Base-by-base conservation (phyloP, 37 sponge, comb jelly and placozoan genomes). In the Beroe forskalii region DNA sequence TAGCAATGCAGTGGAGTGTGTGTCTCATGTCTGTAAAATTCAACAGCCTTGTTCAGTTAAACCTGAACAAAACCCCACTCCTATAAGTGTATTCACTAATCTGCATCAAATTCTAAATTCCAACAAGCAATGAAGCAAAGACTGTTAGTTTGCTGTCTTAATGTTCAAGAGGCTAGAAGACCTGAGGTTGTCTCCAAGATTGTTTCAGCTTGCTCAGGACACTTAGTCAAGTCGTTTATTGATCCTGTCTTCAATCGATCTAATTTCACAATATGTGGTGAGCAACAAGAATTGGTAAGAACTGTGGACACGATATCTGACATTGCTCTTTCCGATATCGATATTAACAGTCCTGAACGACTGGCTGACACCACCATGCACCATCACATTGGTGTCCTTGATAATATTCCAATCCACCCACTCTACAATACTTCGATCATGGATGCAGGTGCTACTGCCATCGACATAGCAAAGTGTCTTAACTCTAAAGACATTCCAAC, bases 221-320 rank as follows among this genome's bases (percentile, higher is more conserved):
- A 80, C 20, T 24, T 80, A 24, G 55, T 80, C 28, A 80, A 80
- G 22, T 44, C 86, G 1, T 80, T 80, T 24, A 30, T 44, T 43
- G 86, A 80, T 27, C 86, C 86, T n/a, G 40, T 80, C 35, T 80
- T 43, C 55, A 80, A 80, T 25, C 44, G 86, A 12, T 44, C 86
- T 9, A 80, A 80, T 43, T 25, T 80, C 1, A 80, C 86, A 1
- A 3, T 80, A 4, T 41, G 44, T 80, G 86, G 86, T 42, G 24
- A 44, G 22, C 4, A 1, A 80, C 48, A 44, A 20, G 86, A 80
- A 3, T 22, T 80, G 12, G 48, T 44, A 44, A 17, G 48, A 80
- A 23, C 42, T 6, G 55, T 80, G 1, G 86, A 44, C n/a, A 20
- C 9, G 30, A 41, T 80, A 12, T 23, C 48, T 43, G 86, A 80